Conservation (phyloP, 2,797 vertebrate species). For the Oophaga sylvatica region DNA sequence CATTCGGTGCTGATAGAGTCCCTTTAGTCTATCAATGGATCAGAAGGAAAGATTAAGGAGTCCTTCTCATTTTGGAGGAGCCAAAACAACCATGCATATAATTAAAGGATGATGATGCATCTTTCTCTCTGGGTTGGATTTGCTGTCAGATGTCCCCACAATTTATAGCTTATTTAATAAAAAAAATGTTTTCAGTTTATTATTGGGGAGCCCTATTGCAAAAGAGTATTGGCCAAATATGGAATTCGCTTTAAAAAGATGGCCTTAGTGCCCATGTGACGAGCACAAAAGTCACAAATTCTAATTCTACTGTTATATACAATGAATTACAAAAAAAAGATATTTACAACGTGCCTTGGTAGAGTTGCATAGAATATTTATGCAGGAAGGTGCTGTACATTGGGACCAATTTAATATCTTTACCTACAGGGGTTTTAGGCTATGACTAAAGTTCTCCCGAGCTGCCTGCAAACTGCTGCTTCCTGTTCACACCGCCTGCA, state of each 20-base stretch:
- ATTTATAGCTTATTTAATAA: too few species aligned
- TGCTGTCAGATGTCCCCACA: too few species aligned
- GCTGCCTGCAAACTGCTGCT: background rate
- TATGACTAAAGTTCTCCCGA: background rate
- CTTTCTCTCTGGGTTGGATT: too few species aligned
- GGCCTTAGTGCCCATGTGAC: too few species aligned
- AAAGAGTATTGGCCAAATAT: too few species aligned
- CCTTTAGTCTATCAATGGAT: too few species aligned
- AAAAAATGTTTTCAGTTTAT: too few species aligned
- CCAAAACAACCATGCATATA: background rate
- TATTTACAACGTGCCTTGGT: background rate
- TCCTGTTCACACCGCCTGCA: background rate
- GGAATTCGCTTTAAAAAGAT: too few species aligned
- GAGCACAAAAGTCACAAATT: background rate
- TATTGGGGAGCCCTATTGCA: too few species aligned
- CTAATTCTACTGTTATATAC: background rate
- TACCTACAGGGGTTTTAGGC: background rate
- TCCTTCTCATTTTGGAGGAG: background rate
- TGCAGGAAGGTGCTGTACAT: background rate
- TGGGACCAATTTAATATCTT: background rate
- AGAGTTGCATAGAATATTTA: background rate
- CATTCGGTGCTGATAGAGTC: too few species aligned
- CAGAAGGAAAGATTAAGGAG: background rate
- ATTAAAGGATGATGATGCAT: background rate
- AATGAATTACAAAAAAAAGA: background rate